These are phyloP conservation scores for Netelia fuscicornis DNA, from an alignment of 2,888 invertebrate genomes.

Conservation along the genomic window DNA sequence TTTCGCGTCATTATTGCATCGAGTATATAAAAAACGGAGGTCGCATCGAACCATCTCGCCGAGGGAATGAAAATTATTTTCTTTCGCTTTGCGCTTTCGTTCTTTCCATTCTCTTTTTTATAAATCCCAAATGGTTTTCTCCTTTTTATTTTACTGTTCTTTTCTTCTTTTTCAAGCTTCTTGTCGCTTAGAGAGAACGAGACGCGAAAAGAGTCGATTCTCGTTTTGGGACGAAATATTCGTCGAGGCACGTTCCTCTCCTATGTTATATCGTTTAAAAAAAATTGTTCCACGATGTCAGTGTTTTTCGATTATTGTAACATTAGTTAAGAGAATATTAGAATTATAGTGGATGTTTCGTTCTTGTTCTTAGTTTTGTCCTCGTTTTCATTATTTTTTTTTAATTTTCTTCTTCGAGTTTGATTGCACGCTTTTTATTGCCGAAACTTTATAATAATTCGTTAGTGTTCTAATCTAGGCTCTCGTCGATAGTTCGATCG, in stretches of 20 bases:
- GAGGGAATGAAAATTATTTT: constrained; percentile 11
- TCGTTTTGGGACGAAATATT: constrained; percentile 45
- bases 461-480: constrained; percentile 19
- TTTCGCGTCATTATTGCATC: constrained; percentile 52
- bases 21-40: not conserved
- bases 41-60: constrained; percentile 4
- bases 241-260: constrained; percentile 53
- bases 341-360: constrained; percentile 25
- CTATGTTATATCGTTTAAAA: constrained; percentile 44
- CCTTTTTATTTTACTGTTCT: not conserved
- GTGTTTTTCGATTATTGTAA: constrained; percentile 7
- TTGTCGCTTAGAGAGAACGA: not conserved
- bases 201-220: not conserved
- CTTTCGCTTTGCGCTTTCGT: constrained; percentile 18
- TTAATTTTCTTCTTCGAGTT: constrained; percentile 17
- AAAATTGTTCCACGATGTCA: constrained; percentile 48
- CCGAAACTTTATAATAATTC: constrained; percentile 29
- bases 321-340: constrained; percentile 39
- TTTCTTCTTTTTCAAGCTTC: constrained; percentile 5
- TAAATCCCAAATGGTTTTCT: constrained; percentile 16
- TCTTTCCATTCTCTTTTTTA: constrained; percentile 19
- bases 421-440: constrained; percentile 36
- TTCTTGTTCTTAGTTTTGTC: not conserved
- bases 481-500: constrained; percentile 21
- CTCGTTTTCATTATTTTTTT: not conserved